Evolutionary conservation across 2,888 invertebrate genomes (phyloP).

Genomic region (Dorcus hopei): DNA sequence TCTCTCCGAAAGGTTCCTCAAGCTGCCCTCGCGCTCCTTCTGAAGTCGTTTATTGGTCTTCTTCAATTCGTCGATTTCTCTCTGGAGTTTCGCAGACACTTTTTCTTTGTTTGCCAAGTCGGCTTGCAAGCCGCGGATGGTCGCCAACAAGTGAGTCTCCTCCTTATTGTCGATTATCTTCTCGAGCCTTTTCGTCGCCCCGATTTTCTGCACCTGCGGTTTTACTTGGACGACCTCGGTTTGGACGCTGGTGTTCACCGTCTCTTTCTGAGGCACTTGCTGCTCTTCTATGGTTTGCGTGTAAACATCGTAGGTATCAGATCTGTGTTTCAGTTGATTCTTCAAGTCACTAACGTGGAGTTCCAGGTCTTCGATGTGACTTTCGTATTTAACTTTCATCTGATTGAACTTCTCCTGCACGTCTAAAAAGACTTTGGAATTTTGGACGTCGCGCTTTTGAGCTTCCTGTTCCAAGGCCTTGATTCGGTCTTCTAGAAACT

Average conservation of each 20-base stretch:
- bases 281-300: constrained; percentile 42
- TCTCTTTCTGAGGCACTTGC: constrained; percentile 40
- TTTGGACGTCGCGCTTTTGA: constrained; percentile 66
- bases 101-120: constrained; percentile 74
- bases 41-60: constrained; percentile 74
- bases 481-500: constrained; percentile 69
- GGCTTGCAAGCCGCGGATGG: constrained; percentile 73
- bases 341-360: constrained; percentile 56
- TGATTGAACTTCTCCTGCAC: constrained; percentile 74
- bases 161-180: constrained; percentile 55
- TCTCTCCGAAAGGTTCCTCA: constrained; percentile 46
- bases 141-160: constrained; percentile 73
- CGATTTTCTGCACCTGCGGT: constrained; percentile 10
- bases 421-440: constrained; percentile 67
- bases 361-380: constrained; percentile 71
- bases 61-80: constrained; percentile 72
- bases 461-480: constrained; percentile 68
- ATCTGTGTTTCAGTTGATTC: constrained; percentile 40
- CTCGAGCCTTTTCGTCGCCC: constrained; percentile 35
- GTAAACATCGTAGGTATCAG: constrained; percentile 50
- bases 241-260: constrained; percentile 29
- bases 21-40: constrained; percentile 68
- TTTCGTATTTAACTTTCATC: constrained; percentile 74
- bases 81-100: constrained; percentile 65
- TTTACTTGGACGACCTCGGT: constrained; percentile 20